Evolutionary conservation across 2,113 vertebrate species (phyloP), one percentile per base, ranked within the genome.

Genomic region (Bolborhynchus lineola): DNA sequence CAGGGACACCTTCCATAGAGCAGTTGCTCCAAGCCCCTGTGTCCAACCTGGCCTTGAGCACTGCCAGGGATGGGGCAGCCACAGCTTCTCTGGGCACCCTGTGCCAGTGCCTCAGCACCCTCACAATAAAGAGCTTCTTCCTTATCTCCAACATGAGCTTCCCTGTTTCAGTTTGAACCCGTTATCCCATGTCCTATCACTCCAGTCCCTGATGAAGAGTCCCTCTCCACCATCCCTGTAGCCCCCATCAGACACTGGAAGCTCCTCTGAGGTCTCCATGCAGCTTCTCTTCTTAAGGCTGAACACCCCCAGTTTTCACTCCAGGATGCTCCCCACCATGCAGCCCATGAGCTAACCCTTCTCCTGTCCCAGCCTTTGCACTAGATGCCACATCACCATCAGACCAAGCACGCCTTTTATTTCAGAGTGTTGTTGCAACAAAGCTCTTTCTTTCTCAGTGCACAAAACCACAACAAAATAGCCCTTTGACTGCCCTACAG

Each of bases 381-480:
- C 9, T 8, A 26, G 9, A 3, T 10, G 19, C 11, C 33, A 52
- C 70, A 23, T n/a, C 39, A 5, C 29, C 25, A 41, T 14, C 76
- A 76, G 31, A 28, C 10, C 39, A 21, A 53, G 42, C 52, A 28
- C 4, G 2, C 9, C 50, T 11, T 7, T 35, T 42, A 19, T 11
- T 72, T 60, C 77, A 49, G 23, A 35, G 7, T 2, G 0, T 21
- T 4, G 8, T 21, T 16, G 17, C 41, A 39, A 28, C 35, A 24
- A 70, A 83, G 25, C 15, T 26, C 39, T 62, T 53, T 69, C 11
- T 14, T 65, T 77, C 60, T 2, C 28, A 28, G 1, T 2, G 13
- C 31, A 19, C 21, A 78, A 71, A 95, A 16, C 29, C 14, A 5
- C 0, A 0, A 65, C 12, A 13, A 59, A 69, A 42, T 0, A 4